phyloP scores from a whole-genome alignment of 1,140 invertebrate genomes.

The Drosophila aff. region DNA sequence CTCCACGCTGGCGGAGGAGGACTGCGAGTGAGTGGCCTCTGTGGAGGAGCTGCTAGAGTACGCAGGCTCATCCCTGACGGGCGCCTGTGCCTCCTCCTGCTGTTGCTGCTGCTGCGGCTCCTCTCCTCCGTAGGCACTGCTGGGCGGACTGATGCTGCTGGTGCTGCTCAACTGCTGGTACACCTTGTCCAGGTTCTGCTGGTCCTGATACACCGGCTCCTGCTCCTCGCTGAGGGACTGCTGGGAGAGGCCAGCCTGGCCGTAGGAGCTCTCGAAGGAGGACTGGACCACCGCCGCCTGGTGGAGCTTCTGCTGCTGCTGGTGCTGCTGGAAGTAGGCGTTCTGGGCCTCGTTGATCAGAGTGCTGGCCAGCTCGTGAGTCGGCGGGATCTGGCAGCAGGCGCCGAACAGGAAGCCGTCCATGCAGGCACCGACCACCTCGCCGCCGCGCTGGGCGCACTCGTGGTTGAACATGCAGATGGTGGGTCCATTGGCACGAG shows the following conservation, averaged over 20 bases:
- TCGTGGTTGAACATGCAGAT: slow-evolving; percentile 98
- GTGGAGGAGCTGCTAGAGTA: slow-evolving; percentile 59
- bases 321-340: slow-evolving; percentile 78
- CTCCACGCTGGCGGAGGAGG: slow-evolving; percentile 54
- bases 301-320: slow-evolving; percentile 66
- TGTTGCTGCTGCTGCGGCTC: slow-evolving; percentile 24
- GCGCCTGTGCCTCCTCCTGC: neutral
- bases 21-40: slow-evolving; percentile 43
- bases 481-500: slow-evolving; percentile 88
- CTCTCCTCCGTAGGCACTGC: slow-evolving; percentile 40
- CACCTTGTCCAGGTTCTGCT: slow-evolving; percentile 72
- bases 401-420: slow-evolving; percentile 95
- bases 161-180: slow-evolving; percentile 69
- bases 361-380: slow-evolving; percentile 76
- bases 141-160: slow-evolving; percentile 60
- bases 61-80: slow-evolving; percentile 17
- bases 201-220: slow-evolving; percentile 41
- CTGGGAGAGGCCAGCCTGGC: slow-evolving; percentile 52
- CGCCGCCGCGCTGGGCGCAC: slow-evolving; percentile 91
- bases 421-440: slow-evolving; percentile 95
- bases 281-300: slow-evolving; percentile 52
- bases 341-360: slow-evolving; percentile 82
- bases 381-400: slow-evolving; percentile 90
- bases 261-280: slow-evolving; percentile 62
- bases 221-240: slow-evolving; percentile 59